Conservation (phyloP, 2,888 invertebrate species). For the Eilema sororculum region DNA sequence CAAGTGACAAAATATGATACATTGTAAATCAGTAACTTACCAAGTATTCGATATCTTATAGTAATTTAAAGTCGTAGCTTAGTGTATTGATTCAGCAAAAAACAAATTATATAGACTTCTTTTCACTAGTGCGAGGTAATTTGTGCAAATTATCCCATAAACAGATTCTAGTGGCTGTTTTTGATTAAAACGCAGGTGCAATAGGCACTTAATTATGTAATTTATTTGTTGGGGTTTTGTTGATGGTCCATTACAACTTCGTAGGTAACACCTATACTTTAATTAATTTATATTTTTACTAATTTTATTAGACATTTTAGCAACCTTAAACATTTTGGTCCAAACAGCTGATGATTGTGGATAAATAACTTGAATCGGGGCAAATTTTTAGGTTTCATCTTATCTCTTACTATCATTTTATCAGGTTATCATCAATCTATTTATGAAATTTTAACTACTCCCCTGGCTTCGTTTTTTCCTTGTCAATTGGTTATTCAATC, state of each 20-base stretch:
- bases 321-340: neutral
- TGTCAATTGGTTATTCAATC: too few relatives aligned
- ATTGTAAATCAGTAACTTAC: neutral
- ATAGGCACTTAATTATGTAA: slow-evolving; percentile 1
- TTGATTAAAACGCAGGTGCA: slow-evolving; percentile 1
- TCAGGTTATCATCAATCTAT: too few relatives aligned
- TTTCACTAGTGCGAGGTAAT: neutral
- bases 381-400: neutral
- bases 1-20: neutral
- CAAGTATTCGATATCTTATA: neutral
- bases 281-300: neutral
- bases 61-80: neutral
- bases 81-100: too few relatives aligned
- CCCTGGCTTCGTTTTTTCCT: too few relatives aligned
- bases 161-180: neutral
- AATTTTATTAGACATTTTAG: neutral
- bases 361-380: too few relatives aligned
- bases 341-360: too few relatives aligned
- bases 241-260: neutral
- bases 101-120: neutral
- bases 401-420: too few relatives aligned
- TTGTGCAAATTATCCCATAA: neutral
- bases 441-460: too few relatives aligned
- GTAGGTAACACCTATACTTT: neutral
- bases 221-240: slow-evolving; percentile 4